Evolutionary conservation across 1,140 invertebrate genomes (phyloP), one percentile per base, ranked within the genome.

Genomic region (Drosophila rufa): DNA sequence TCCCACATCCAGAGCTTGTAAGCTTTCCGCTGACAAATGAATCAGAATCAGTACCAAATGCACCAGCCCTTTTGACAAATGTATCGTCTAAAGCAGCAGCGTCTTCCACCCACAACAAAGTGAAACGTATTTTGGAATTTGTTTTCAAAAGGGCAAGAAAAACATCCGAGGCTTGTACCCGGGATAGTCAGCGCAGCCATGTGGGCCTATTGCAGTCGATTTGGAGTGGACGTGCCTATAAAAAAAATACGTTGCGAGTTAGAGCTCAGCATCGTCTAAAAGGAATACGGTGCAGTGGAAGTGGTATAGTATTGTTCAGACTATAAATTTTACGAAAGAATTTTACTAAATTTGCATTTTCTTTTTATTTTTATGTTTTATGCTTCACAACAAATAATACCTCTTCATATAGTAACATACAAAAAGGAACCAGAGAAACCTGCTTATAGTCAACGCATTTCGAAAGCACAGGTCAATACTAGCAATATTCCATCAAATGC

Each of bases 211-310:
- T 92, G 66, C 78, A 82, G 4, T 80, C 75, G 7, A 64, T 83
- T 53, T 90, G 86, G 79, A 79, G 78, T 45, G 73, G 82, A 8
- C 65, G 79, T 62, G 60, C 60, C 57, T 40, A 17, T 25, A 62
- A 48, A n/a, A 36, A 71, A 15, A 68, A 76, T 33, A 38, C 7
- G 3, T 74, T 81, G 11, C 75, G 75, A 2, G 82, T 92, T 53
- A 69, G 45, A 50, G 66, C 69, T 14, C 80, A 92, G 43, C 92
- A 92, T 76, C 84, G 90, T 17, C 77, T 92, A 4, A 92, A 92
- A 45, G 92, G 92, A 42, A 92, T 92, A 51, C 87, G 92, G 46
- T 79, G 86, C 90, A 92, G 92, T 75, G 92, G 92, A 75, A 92
- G 84, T 81, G 92, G 92, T 92, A 92, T 78, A 67, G 57, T 50